phyloP scores from a whole-genome alignment of 2,888 invertebrate species.

The Heliconius ethilla region DNA sequence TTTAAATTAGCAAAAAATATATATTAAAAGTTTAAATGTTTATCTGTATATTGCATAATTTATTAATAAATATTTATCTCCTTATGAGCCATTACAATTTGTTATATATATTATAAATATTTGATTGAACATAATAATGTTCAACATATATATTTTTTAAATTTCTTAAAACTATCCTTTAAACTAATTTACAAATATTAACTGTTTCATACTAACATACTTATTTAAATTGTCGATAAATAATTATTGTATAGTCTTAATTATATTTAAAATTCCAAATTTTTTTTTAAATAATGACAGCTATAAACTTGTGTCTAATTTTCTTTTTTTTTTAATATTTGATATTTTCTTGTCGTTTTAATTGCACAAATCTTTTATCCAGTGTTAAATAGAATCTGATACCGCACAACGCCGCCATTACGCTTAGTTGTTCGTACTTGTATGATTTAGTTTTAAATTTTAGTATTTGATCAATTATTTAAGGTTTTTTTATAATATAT shows the following conservation, averaged over 20 bases:
- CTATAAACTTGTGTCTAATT: not conserved
- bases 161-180: not conserved
- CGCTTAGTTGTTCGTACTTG: slow-evolving; percentile 65
- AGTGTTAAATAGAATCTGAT: slow-evolving; percentile 40
- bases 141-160: not conserved
- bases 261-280: not conserved
- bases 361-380: slow-evolving; percentile 2
- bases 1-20: not conserved
- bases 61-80: not conserved
- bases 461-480: slow-evolving; percentile 58
- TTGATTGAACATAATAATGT: not conserved
- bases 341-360: slow-evolving; percentile 20
- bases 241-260: too few species aligned
- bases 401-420: slow-evolving; percentile 66
- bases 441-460: slow-evolving; percentile 51
- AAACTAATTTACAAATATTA: not conserved
- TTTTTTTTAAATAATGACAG: not conserved
- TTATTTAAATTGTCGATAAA: not conserved
- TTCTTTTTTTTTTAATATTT: not conserved
- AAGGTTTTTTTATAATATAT: slow-evolving; percentile 50
- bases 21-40: not conserved
- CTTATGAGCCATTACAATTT: not conserved
- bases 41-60: not conserved
- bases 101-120: not conserved
- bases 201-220: not conserved